Evolutionary conservation across 2,888 invertebrate genomes (phyloP), one percentile per base, ranked within the genome.

Genomic region (Erpobdella octoculata): DNA sequence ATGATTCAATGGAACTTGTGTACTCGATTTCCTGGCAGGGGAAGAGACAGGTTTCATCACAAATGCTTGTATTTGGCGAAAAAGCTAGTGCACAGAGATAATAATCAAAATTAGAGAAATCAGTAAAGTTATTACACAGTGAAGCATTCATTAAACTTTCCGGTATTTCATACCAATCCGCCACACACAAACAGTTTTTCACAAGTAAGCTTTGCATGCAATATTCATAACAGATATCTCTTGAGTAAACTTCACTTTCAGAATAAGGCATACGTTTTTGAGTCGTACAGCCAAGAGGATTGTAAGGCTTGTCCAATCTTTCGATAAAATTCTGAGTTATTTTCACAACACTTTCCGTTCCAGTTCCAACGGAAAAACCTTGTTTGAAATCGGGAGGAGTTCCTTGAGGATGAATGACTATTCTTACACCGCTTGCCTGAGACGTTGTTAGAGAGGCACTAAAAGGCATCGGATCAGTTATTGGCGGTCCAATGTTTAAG

Each of bases 401-500:
- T 15, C 70, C 70, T 8, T 58, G 59, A 35, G 25, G 15, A 15
- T 70, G 58, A 15, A 70, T 35, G 18, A 12, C 25, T 21, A 70
- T 48, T 6, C 21, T 35, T 28, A 58, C 38, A 21, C 70, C 70
- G 12, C 28, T 6, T 1, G 70, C 59, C 15, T 25, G 59, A 2
- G 70, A 70, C 15, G 41, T 33, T 25, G 70, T 61, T 15, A 59
- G 70, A 31, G 58, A 35, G 6, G 59, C 25, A 18, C 35, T 36
- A 38, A 36, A 70, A 33, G 59, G 35, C 21, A 37, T 28, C 21
- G 33, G 6, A 12, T 36, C 28, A 21, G 25, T 21, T 21, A 15
- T 70, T 25, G 70, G 70, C 33, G 59, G 36, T n/a, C 21, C 62
- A 8, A 62, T 35, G 59, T 70, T 58, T 21, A 70, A 53, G 37